Evolutionary conservation across 1,140 invertebrate genomes (phyloP).

Genomic region (Whitmania pigra): DNA sequence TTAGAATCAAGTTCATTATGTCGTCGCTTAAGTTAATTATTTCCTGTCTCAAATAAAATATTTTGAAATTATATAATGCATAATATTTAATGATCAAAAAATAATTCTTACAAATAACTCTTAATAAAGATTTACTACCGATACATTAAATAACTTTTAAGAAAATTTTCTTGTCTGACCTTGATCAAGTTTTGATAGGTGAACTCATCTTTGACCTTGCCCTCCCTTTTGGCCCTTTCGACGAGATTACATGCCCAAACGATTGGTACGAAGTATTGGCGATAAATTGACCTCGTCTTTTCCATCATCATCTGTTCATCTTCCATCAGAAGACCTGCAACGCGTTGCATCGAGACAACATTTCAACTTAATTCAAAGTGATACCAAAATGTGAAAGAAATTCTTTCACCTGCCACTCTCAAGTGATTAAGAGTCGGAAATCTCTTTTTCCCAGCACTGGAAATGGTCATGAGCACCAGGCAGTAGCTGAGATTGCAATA

Average conservation of each 20-base stretch:
- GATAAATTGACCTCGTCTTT: slow-evolving; percentile 58
- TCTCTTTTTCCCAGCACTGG: slow-evolving; percentile 74
- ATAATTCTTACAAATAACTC: background rate
- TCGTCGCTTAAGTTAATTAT: slow-evolving; percentile 71
- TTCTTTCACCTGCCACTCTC: slow-evolving; percentile 57
- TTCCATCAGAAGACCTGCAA: slow-evolving; percentile 58
- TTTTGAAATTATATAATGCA: no score
- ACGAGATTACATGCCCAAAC: slow-evolving; percentile 83
- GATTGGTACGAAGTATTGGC: slow-evolving; percentile 85
- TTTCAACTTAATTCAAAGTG: background rate
- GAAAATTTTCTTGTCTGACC: slow-evolving; percentile 41
- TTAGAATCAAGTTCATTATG: slow-evolving; percentile 63
- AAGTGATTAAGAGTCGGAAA: slow-evolving; percentile 81
- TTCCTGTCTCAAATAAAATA: slow-evolving; percentile 29
- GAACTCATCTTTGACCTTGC: slow-evolving; percentile 77
- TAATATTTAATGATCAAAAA: no score
- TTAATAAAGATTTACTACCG: background rate
- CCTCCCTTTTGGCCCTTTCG: slow-evolving; percentile 68
- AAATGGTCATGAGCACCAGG: slow-evolving; percentile 56
- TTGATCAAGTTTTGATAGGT: slow-evolving; percentile 78
- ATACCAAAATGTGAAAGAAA: background rate
- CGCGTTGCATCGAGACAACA: background rate
- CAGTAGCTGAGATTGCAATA: slow-evolving; percentile 72
- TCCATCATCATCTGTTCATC: slow-evolving; percentile 66
- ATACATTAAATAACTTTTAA: no score